phyloP scores from a whole-genome alignment of 2,888 invertebrate genomes.

The Melitaea athalia region DNA sequence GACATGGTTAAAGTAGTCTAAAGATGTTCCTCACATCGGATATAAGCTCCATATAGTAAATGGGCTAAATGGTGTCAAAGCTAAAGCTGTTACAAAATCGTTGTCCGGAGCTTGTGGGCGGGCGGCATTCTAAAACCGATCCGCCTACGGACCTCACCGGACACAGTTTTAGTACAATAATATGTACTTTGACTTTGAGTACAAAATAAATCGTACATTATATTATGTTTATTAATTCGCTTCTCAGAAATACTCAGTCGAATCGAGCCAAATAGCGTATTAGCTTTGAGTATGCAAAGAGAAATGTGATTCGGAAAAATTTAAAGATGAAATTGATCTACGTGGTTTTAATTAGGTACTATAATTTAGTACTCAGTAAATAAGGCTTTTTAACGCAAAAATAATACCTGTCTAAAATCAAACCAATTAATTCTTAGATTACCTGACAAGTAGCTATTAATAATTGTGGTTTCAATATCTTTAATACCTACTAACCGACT shows the following conservation, averaged over 20 bases:
- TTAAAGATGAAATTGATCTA: no score
- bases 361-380: no score
- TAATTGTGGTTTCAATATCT: neutral
- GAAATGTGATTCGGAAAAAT: no score
- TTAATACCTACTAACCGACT: neutral
- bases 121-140: constrained; percentile 46
- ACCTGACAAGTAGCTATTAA: neutral
- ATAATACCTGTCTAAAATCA: no score
- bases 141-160: constrained; percentile 42
- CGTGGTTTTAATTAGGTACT: no score
- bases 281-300: no score
- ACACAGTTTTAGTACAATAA: constrained; percentile 25
- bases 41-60: neutral
- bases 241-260: constrained; percentile 6
- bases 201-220: constrained; percentile 14
- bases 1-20: neutral
- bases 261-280: constrained; percentile 7
- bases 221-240: neutral
- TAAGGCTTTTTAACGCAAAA: no score
- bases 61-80: constrained; percentile 15
- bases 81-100: constrained; percentile 23
- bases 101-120: constrained; percentile 42
- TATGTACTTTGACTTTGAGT: constrained; percentile 3
- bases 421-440: neutral
- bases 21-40: neutral